These are phyloP conservation scores for Mamestra brassicae DNA, from an alignment of 2,888 invertebrate genomes.

Conservation along the genomic window DNA sequence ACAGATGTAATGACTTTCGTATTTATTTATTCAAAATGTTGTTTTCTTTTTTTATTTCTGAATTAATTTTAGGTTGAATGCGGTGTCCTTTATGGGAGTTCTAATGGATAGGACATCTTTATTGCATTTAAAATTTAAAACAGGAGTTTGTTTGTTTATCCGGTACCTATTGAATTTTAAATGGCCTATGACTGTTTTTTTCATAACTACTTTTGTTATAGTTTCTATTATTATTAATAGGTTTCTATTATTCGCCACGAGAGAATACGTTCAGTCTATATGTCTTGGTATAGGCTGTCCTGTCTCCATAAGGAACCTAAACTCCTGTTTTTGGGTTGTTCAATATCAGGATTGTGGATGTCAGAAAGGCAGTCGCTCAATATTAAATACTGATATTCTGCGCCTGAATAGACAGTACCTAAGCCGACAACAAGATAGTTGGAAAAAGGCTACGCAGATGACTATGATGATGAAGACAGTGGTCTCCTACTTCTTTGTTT, in stretches of 20 bases:
- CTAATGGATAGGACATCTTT: constrained; percentile 54
- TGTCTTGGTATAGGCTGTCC: too few relatives aligned
- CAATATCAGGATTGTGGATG: too few relatives aligned
- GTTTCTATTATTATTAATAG: constrained; percentile 5
- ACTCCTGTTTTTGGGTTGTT: too few relatives aligned
- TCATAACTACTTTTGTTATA: not conserved
- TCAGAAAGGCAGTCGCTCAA: too few relatives aligned
- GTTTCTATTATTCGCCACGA: too few relatives aligned
- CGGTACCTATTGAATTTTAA: constrained; percentile 13
- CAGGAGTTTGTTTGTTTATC: constrained; percentile 44
- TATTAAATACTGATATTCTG: not conserved
- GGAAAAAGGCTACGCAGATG: not conserved
- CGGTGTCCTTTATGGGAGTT: constrained; percentile 54
- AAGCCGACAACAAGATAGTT: not conserved
- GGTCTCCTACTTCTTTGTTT: too few relatives aligned
- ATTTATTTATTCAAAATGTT: constrained; percentile 65
- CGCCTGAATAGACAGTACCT: not conserved
- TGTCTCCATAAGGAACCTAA: too few relatives aligned
- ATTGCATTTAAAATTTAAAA: constrained; percentile 53
- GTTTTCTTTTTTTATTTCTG: constrained; percentile 52
- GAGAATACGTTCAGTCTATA: too few relatives aligned
- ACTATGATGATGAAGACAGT: not conserved
- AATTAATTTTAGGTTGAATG: constrained; percentile 57
- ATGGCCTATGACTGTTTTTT: constrained; percentile 21
- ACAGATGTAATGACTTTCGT: constrained; percentile 61